A percentile compares a stretch with the other conserved stretches of the same genome.
These are phyloP conservation scores for Dunckerocampus dactyliophorus DNA, from an alignment of 2,113 vertebrate genomes.

Conservation along the genomic window DNA sequence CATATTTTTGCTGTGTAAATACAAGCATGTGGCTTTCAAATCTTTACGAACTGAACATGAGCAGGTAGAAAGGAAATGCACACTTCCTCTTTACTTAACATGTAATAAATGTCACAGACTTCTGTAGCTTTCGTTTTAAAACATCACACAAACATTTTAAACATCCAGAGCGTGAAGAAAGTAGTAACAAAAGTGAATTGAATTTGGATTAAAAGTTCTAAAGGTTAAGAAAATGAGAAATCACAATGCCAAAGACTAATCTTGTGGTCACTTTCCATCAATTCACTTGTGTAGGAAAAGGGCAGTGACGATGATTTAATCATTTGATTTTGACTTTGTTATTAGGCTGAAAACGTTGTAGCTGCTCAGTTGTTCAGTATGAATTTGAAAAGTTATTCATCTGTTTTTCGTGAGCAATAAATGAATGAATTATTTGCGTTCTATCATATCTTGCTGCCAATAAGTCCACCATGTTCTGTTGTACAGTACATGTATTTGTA, in stretches of 20 bases:
- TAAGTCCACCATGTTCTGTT: neutral
- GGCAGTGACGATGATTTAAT: too few relatives aligned
- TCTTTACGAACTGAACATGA: slow-evolving; percentile 10
- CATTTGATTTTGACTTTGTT: too few relatives aligned
- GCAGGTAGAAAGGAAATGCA: slow-evolving; percentile 6
- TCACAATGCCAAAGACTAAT: too few relatives aligned
- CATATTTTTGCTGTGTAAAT: neutral
- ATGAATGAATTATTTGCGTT: neutral
- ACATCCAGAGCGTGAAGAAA: too few relatives aligned
- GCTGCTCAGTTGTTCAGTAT: too few relatives aligned
- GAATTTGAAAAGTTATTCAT: too few relatives aligned
- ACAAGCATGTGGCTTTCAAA: slow-evolving; percentile 3
- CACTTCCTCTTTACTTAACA: slow-evolving; percentile 44
- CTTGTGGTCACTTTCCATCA: too few relatives aligned
- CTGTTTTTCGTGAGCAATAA: neutral
- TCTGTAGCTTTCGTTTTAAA: slow-evolving; percentile 18
- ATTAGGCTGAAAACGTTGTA: too few relatives aligned
- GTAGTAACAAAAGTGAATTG: neutral
- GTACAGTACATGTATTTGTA: neutral
- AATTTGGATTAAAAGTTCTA: neutral
- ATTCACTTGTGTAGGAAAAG: too few relatives aligned
- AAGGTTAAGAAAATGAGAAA: too few relatives aligned
- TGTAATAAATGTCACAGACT: slow-evolving; percentile 21
- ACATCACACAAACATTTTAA: neutral
- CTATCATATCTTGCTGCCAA: neutral